Evolutionary conservation across 2,113 vertebrate genomes (phyloP).

Genomic region (Peromyscus californicus): DNA sequence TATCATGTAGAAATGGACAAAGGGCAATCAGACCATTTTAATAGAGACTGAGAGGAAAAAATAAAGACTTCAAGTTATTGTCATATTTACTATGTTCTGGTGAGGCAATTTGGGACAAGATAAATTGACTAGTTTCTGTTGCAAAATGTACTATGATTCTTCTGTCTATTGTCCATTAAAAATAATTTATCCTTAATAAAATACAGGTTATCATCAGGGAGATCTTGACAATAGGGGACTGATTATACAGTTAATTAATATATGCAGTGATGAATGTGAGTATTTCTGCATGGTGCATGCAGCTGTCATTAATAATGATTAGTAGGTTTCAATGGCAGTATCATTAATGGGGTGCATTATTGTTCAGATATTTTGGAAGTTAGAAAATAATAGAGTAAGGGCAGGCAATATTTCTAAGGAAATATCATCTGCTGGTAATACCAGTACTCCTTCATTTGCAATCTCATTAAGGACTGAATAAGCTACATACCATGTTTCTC

Average conservation of each 20-base stretch:
- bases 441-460: slow-evolving; percentile 61
- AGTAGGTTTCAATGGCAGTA: slow-evolving; percentile 70
- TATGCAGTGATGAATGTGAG: slow-evolving; percentile 73
- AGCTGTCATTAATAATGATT: slow-evolving; percentile 80
- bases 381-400: slow-evolving; percentile 54
- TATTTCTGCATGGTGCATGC: slow-evolving; percentile 77
- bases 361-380: slow-evolving; percentile 55
- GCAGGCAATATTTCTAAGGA: slow-evolving; percentile 70
- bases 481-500: neutral
- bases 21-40: slow-evolving; percentile 76
- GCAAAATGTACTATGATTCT: slow-evolving; percentile 81
- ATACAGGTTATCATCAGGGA: slow-evolving; percentile 80
- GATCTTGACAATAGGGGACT: slow-evolving; percentile 71
- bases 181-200: slow-evolving; percentile 72
- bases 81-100: slow-evolving; percentile 55
- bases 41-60: slow-evolving; percentile 46
- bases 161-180: slow-evolving; percentile 64
- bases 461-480: slow-evolving; percentile 64
- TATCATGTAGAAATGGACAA: slow-evolving; percentile 74
- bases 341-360: slow-evolving; percentile 70
- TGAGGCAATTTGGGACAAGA: slow-evolving; percentile 73
- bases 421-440: slow-evolving; percentile 56
- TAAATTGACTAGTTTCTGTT: slow-evolving; percentile 78
- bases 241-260: slow-evolving; percentile 83
- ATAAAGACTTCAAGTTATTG: slow-evolving; percentile 54